phyloP scores from a whole-genome alignment of 2,888 invertebrate genomes.

The Cyaniris semiargus region DNA sequence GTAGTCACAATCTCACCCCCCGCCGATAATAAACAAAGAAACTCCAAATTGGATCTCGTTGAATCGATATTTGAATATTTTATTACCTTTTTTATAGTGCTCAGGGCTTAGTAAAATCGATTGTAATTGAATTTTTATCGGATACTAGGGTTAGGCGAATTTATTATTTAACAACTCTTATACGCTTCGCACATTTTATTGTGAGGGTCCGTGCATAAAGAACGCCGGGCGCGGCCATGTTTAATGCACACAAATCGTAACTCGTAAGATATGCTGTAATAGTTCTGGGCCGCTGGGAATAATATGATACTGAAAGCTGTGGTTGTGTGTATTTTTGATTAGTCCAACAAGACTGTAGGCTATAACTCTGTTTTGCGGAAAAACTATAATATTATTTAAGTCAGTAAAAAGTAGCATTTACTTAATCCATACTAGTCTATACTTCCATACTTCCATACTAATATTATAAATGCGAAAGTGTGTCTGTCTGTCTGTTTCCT shows the following conservation, averaged over 20 bases:
- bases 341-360: not conserved
- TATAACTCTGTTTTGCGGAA: not conserved
- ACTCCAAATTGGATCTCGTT: conserved; percentile 43
- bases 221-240: not conserved
- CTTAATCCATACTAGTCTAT: too few species aligned
- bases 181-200: conserved; percentile 21
- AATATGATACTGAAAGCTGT: not conserved
- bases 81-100: conserved; percentile 39
- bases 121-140: conserved; percentile 38
- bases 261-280: conserved; percentile 7
- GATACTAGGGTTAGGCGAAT: conserved; percentile 30
- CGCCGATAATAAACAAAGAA: conserved; percentile 45
- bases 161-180: conserved; percentile 29
- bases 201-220: conserved; percentile 21
- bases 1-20: conserved; percentile 40
- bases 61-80: conserved; percentile 46
- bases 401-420: too few species aligned
- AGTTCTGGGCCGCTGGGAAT: conserved; percentile 1
- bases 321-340: conserved; percentile 10
- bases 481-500: too few species aligned
- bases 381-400: too few species aligned
- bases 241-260: conserved; percentile 22
- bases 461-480: too few species aligned
- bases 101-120: conserved; percentile 35
- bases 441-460: too few species aligned